phyloP scores from a whole-genome alignment of 2,113 vertebrate species.

The Bothrops jararaca region DNA sequence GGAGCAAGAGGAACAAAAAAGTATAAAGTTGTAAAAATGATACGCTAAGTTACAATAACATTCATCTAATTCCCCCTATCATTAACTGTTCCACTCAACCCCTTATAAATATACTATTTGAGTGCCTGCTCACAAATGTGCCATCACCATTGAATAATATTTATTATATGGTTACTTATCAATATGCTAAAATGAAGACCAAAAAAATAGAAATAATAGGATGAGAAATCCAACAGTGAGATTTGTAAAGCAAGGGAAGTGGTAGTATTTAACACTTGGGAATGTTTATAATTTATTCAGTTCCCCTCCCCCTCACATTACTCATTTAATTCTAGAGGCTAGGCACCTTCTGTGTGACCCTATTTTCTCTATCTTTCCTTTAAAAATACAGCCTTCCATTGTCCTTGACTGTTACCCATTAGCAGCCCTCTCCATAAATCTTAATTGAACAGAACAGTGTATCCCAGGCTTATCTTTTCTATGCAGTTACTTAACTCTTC shows the following conservation, averaged over 20 bases:
- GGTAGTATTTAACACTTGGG: neutral
- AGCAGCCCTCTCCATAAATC: slow-evolving; percentile 30
- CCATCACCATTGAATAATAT: neutral
- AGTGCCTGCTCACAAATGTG: neutral
- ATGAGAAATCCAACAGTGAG: neutral
- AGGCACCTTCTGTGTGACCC: neutral
- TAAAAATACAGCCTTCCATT: slow-evolving; percentile 16
- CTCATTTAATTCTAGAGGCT: slow-evolving; percentile 13
- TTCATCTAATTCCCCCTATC: neutral
- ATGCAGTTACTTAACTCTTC: slow-evolving; percentile 1
- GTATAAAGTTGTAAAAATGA: neutral
- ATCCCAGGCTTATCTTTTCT: slow-evolving; percentile 13
- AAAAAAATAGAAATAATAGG: neutral
- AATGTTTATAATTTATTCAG: neutral
- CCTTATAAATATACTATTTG: neutral
- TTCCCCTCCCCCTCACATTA: neutral
- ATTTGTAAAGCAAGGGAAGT: neutral
- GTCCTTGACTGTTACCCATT: slow-evolving; percentile 36
- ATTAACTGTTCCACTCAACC: neutral
- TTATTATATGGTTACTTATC: neutral
- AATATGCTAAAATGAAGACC: neutral
- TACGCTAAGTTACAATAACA: neutral
- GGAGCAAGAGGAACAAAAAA: neutral
- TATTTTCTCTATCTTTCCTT: slow-evolving; percentile 27
- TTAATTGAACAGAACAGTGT: slow-evolving; percentile 33